Conservation (phyloP, 2,888 invertebrate genomes). For the Nasonia oneida region DNA sequence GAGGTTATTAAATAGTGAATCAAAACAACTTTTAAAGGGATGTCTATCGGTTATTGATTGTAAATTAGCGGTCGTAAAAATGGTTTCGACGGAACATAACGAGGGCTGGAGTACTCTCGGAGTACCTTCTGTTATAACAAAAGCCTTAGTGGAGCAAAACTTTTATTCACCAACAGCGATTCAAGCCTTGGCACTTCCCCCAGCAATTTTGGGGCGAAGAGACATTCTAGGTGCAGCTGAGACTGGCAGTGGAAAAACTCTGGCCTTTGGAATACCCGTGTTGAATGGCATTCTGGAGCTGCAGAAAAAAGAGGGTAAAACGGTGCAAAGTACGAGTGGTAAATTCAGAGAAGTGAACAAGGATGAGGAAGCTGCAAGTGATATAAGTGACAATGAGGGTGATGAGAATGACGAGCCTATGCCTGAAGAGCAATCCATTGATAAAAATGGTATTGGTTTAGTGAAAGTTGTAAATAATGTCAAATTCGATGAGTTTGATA, state of each 20-base stretch:
- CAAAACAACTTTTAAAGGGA: neutral
- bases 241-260: slow-evolving; percentile 99
- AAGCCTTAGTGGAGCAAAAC: slow-evolving; percentile 87
- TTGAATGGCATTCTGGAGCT: slow-evolving; percentile 90
- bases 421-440: slow-evolving; percentile 61
- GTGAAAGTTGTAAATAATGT: slow-evolving; percentile 82
- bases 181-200: slow-evolving; percentile 89
- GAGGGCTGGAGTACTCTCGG: slow-evolving; percentile 84
- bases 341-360: slow-evolving; percentile 71
- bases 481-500: slow-evolving; percentile 73
- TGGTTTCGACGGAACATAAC: slow-evolving; percentile 9
- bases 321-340: slow-evolving; percentile 64
- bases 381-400: slow-evolving; percentile 79
- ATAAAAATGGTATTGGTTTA: slow-evolving; percentile 80
- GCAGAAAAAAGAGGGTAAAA: slow-evolving; percentile 78
- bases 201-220: slow-evolving; percentile 91
- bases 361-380: slow-evolving; percentile 75
- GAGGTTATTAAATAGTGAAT: neutral
- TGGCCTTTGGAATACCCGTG: slow-evolving; percentile 98
- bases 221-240: slow-evolving; percentile 99
- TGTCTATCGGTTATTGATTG: neutral
- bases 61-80: neutral
- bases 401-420: slow-evolving; percentile 73
- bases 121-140: slow-evolving; percentile 85
- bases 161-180: slow-evolving; percentile 94